phyloP scores from a whole-genome alignment of 1,140 invertebrate species.

The Heliconius nattereri region DNA sequence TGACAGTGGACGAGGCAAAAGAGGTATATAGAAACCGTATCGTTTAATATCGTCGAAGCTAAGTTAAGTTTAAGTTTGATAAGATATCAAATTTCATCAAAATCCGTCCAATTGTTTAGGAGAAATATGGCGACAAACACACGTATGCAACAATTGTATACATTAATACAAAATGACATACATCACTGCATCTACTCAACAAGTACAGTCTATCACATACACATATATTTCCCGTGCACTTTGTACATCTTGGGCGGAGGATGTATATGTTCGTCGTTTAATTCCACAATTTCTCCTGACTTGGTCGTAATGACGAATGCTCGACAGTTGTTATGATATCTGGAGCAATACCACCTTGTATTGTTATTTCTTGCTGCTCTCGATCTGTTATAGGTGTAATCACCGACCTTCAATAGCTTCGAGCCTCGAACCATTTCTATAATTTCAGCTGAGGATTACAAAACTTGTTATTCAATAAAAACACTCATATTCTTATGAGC shows the following conservation, averaged over 20 bases:
- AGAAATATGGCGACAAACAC: no score
- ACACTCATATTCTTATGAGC: no score
- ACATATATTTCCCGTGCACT: conserved; percentile 25
- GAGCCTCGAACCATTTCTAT: conserved; percentile 39
- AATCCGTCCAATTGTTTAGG: no score
- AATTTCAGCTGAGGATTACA: conserved; percentile 39
- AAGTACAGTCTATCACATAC: background rate
- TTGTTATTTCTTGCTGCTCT: conserved; percentile 31
- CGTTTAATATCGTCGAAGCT: no score
- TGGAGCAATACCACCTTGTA: conserved; percentile 53
- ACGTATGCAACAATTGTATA: no score
- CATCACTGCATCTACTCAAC: background rate
- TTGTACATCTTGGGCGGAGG: conserved; percentile 24
- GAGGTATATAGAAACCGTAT: no score
- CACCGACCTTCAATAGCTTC: conserved; percentile 36
- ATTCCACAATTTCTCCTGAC: conserved; percentile 23
- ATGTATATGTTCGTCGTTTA: conserved; percentile 42
- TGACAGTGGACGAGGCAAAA: no score
- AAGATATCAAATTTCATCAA: no score
- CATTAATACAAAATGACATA: no score
- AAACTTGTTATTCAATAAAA: background rate
- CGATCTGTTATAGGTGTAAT: conserved; percentile 43
- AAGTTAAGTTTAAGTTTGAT: no score
- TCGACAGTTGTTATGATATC: conserved; percentile 54
- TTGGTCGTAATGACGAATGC: conserved; percentile 46